Conservation (phyloP, 1,140 invertebrate species). For the Ericerus pela region DNA sequence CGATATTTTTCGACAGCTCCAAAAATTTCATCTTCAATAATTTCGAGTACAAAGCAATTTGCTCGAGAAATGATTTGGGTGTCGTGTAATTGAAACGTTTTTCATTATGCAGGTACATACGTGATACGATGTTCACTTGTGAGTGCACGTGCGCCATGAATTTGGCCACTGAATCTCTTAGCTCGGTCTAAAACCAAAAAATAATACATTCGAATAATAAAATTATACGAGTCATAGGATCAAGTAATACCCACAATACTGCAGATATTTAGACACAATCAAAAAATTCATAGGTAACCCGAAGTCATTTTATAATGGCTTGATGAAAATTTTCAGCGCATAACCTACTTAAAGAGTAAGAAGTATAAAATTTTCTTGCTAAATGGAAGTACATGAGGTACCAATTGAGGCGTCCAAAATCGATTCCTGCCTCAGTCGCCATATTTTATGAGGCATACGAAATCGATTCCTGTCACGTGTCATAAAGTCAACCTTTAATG, state of each 20-base stretch:
- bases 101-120: conserved; percentile 72
- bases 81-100: conserved; percentile 92
- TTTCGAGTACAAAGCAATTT: conserved; percentile 83
- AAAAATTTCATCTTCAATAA: conserved; percentile 64
- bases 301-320: no score
- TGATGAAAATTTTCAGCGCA: no score
- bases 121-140: conserved; percentile 79
- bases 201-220: background rate
- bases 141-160: conserved; percentile 93
- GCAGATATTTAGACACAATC: no score
- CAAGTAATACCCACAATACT: background rate
- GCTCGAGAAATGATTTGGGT: conserved; percentile 90
- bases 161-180: conserved; percentile 61
- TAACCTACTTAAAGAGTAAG: no score
- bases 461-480: no score
- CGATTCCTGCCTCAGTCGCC: no score
- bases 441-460: no score
- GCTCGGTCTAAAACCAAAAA: conserved; percentile 35
- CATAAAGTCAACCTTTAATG: no score
- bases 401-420: no score
- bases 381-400: no score
- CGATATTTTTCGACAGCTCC: conserved; percentile 68
- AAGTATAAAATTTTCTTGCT: no score
- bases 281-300: no score
- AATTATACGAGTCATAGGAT: background rate